Percentiles rank a stretch among this genome's conserved stretches.
Conservation (phyloP, 2,888 invertebrate genomes). For the Leucophenga montana region DNA sequence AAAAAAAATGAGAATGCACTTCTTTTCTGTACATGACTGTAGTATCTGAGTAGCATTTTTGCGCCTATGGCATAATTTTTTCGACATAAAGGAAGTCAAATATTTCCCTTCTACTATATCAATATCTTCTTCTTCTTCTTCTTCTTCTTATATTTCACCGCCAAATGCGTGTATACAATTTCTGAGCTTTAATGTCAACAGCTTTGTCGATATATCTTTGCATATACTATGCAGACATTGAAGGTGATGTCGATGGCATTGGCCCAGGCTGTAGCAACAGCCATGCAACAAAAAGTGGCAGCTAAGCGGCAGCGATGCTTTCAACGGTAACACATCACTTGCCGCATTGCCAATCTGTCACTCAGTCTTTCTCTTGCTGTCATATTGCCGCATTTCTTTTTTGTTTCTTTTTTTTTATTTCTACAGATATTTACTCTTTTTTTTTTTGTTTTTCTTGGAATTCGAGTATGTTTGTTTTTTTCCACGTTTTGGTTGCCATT, state of each 20-base stretch:
- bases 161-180: slow-evolving; percentile 25
- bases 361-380: slow-evolving; percentile 14
- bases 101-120: too few relatives aligned
- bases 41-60: too few relatives aligned
- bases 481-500: slow-evolving; percentile 5
- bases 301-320: slow-evolving; percentile 2
- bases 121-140: too few relatives aligned
- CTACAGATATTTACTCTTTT: slow-evolving; percentile 3
- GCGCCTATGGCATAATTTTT: too few relatives aligned
- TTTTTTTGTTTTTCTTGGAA: background rate
- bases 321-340: slow-evolving; percentile 12
- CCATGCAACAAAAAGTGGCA: slow-evolving; percentile 16
- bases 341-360: slow-evolving; percentile 30
- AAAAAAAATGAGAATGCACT: too few relatives aligned
- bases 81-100: too few relatives aligned
- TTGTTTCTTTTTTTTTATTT: background rate
- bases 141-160: too few relatives aligned
- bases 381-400: slow-evolving; percentile 9
- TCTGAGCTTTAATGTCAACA: slow-evolving; percentile 35
- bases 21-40: too few relatives aligned
- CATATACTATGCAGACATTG: too few relatives aligned
- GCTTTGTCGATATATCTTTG: slow-evolving; percentile 1
- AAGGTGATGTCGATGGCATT: too few relatives aligned
- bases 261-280: too few relatives aligned
- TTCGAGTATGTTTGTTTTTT: background rate